Percentiles rank a stretch among this genome's conserved stretches.
Evolutionary conservation across 2,113 vertebrate genomes (phyloP).

Genomic region (Leucosticte australis): DNA sequence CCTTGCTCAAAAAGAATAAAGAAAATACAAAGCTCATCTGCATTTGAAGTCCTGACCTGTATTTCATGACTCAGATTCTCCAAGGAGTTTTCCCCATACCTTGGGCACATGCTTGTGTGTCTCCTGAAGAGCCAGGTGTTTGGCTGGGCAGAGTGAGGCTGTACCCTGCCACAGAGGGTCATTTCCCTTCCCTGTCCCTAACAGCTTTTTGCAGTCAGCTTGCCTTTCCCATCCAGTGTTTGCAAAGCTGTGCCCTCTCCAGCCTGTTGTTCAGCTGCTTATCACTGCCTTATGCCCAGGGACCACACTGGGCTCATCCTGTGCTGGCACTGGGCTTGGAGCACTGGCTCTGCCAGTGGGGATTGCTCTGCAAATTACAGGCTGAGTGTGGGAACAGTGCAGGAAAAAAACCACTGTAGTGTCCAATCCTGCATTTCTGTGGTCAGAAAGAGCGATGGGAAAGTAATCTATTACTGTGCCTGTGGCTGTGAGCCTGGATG

Average conservation of each 20-base stretch:
- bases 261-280: neutral
- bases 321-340: neutral
- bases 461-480: neutral
- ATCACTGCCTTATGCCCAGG: neutral
- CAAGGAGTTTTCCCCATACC: neutral
- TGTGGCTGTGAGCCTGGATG: neutral
- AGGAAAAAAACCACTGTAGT: neutral
- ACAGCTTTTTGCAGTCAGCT: neutral
- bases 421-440: neutral
- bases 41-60: neutral
- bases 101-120: neutral
- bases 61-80: neutral
- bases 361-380: neutral
- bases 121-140: neutral
- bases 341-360: accelerated
- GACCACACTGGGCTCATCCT: neutral
- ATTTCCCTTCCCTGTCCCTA: neutral
- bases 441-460: neutral
- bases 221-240: neutral
- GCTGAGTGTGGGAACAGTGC: neutral
- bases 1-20: neutral
- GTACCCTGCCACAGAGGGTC: neutral
- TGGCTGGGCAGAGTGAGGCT: neutral
- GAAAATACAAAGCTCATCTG: neutral
- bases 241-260: neutral